phyloP scores from a whole-genome alignment of 1,140 invertebrate genomes.

The Acromyrmex charruanus region DNA sequence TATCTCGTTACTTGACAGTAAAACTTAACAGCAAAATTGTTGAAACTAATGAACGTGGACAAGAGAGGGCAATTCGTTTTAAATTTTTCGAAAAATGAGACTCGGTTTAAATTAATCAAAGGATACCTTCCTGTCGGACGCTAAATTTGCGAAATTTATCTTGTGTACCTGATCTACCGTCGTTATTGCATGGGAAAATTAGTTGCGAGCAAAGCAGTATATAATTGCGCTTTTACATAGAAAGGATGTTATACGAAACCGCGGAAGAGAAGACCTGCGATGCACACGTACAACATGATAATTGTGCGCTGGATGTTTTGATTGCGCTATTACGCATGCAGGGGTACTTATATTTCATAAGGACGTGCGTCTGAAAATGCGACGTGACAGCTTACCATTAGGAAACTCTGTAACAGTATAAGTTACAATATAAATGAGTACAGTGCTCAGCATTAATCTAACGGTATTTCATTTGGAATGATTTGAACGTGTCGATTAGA shows the following conservation, averaged over 20 bases:
- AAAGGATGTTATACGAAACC: slow-evolving; percentile 45
- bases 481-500: background rate
- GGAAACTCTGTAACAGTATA: slow-evolving; percentile 7
- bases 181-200: slow-evolving; percentile 21
- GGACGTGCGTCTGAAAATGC: slow-evolving; percentile 22
- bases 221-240: slow-evolving; percentile 36
- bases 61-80: slow-evolving; percentile 6
- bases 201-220: slow-evolving; percentile 35
- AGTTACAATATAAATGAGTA: background rate
- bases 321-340: slow-evolving; percentile 48
- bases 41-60: slow-evolving; percentile 20
- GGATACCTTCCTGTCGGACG: background rate
- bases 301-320: slow-evolving; percentile 45
- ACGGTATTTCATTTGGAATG: background rate
- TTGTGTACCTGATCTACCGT: background rate
- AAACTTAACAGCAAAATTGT: background rate
- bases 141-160: slow-evolving; percentile 33
- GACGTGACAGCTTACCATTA: slow-evolving; percentile 53
- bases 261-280: slow-evolving; percentile 35
- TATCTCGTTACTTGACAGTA: background rate
- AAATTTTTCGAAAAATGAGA: background rate
- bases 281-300: slow-evolving; percentile 43
- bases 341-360: slow-evolving; percentile 54
- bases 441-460: slow-evolving; percentile 13
- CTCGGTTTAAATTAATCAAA: background rate